Evolutionary conservation across 2,888 invertebrate genomes (phyloP), one percentile per base, ranked within the genome.

Genomic region (Andrena camellia): DNA sequence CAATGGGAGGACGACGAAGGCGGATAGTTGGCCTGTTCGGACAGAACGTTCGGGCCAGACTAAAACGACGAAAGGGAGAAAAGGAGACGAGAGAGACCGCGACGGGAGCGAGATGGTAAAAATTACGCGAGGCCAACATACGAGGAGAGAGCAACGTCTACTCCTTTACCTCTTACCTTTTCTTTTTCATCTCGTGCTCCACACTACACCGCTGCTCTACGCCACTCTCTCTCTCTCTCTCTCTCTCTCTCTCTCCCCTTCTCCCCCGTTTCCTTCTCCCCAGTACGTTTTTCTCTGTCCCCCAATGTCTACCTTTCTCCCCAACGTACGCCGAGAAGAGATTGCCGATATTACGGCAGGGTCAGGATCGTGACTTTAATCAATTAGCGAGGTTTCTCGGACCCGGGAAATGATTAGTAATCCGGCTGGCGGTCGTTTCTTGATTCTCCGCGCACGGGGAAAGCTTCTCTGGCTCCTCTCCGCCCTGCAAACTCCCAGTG

Each of bases 331-430:
- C 88, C 86, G 33, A 68, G 75, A 86, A 89, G 90, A 92, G 92
- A 92, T 92, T 91, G 91, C 90, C 92, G 92, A 92, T 91, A 92
- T 92, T 92, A 91, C 92, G 78, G 86, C 87, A 87, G 91, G 92
- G 92, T 92, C 91, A 91, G 91, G 90, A 93, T 93, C 93, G 93
- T 93, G 93, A 93, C 93, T 93, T 92, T 93, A 93, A 93, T 93
- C 93, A 93, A 93, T 93, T 93, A 93, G 93, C 92, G 91, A 88
- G 92, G 92, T 93, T 93, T 92, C 93, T 92, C 91, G 90, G 91
- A 90, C 92, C 91, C 92, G 92, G 93, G 93, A 93, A 93, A 93
- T 92, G 92, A 93, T 93, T 93, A 92, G 92, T 92, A 93, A 93
- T 93, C 91, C 92, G 86, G 87, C 77, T 88, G 86, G 87, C 86